Evolutionary conservation across 2,113 vertebrate genomes (phyloP), one percentile per base, ranked within the genome.

Genomic region (Otocyon megalotis): DNA sequence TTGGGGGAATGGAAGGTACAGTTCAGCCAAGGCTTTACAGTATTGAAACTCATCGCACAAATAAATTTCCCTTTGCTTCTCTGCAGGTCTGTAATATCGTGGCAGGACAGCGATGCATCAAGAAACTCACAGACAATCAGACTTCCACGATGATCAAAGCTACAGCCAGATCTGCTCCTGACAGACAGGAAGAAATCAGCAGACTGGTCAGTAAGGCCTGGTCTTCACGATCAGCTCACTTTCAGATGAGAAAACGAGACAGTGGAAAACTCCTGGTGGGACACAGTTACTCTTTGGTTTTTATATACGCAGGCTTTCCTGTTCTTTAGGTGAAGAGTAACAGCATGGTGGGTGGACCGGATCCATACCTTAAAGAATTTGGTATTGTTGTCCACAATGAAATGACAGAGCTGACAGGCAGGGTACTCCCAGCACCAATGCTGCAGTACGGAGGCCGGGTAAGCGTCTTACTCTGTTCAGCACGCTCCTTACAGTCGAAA

Each of bases 101-200:
- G 89, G 99, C 99, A 5, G 99, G 99, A 79, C 99, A 99, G 98
- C 98, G 99, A 53, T 99, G 99, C 84, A 99, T 99, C 97, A 99
- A 99, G 98, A 99, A 99, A 93, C 99, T 99, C 15, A 99, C 99
- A 0, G 99, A 99, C 99, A 99, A 99, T 99, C 99, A 99, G 97
- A 99, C 99, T 0, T 99, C 99, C 1, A 99, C 99, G 10, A 99
- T 99, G 99, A 99, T 99, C 97, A 99, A 99, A 98, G 99, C 99
- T 4, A 99, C 99, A 0, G 99, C 99, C 11, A 99, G 99, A 87
- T 99, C 99, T 2, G 99, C 99, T 32, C 99, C 99, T 0, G 99
- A 99, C 98, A 98, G 99, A 63, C 99, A 99, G 98, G 99, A 99
- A 79, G 99, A 99, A 98, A 99, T 99, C 99, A 99, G 99, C 98